phyloP scores from a whole-genome alignment of 2,113 vertebrate genomes.

The Antechinus stuartii region DNA sequence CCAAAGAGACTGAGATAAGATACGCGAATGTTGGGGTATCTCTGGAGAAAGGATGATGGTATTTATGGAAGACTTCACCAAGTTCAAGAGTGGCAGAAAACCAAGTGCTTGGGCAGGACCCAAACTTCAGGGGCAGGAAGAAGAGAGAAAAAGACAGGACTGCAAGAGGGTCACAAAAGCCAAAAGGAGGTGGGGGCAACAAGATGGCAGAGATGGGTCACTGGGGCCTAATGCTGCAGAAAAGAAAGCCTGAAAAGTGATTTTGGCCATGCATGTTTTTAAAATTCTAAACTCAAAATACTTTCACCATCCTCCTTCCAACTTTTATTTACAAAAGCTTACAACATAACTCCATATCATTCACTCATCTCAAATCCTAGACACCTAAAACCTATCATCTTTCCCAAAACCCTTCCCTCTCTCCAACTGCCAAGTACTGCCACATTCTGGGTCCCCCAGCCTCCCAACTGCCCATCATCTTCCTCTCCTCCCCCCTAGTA shows the following conservation, averaged over 20 bases:
- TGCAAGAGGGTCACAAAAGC: background rate
- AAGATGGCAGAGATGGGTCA: background rate
- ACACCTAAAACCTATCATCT: background rate
- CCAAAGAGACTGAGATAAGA: background rate
- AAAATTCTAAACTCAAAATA: background rate
- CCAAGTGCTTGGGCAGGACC: background rate
- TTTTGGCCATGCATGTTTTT: background rate
- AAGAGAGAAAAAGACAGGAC: background rate
- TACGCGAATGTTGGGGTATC: background rate
- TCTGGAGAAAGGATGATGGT: background rate
- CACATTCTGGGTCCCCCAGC: background rate
- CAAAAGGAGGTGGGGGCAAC: background rate
- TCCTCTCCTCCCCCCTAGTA: background rate
- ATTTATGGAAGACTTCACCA: background rate
- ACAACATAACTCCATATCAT: background rate
- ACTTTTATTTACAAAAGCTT: background rate
- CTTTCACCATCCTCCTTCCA: background rate
- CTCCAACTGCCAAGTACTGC: background rate
- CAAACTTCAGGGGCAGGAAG: background rate
- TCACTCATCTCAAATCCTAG: background rate
- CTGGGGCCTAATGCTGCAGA: background rate
- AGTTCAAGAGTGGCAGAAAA: background rate
- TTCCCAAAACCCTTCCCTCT: background rate
- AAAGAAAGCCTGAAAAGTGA: background rate
- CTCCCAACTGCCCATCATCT: background rate